These are phyloP conservation scores for Choristoneura fumiferana DNA, from an alignment of 1,140 invertebrate species.

Conservation along the genomic window DNA sequence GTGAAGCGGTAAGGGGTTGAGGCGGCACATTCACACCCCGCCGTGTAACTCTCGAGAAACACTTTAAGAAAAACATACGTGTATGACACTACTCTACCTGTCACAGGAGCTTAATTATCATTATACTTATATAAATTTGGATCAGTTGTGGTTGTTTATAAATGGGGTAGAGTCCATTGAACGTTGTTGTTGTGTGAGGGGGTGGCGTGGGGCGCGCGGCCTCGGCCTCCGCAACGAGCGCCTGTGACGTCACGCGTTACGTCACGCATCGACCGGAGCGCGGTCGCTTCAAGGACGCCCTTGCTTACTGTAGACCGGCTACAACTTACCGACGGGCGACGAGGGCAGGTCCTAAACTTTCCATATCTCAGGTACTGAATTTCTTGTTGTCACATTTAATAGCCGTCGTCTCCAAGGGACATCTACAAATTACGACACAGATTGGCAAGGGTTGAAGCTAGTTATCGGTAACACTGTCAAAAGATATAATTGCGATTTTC, in stretches of 20 bases:
- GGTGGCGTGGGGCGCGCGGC: constrained; percentile 41
- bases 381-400: neutral
- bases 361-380: neutral
- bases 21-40: neutral
- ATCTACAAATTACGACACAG: too few species aligned
- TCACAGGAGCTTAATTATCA: neutral
- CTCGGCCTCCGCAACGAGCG: constrained; percentile 56
- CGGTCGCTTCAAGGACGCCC: constrained; percentile 65
- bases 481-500: too few species aligned
- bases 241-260: constrained; percentile 69
- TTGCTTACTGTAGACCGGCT: constrained; percentile 48
- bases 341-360: constrained; percentile 30
- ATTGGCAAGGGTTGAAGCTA: too few species aligned
- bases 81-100: neutral
- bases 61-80: neutral
- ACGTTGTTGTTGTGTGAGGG: constrained; percentile 26
- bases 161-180: neutral
- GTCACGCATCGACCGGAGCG: constrained; percentile 69
- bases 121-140: neutral
- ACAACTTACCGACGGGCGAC: constrained; percentile 2
- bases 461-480: too few species aligned
- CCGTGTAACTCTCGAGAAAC: neutral
- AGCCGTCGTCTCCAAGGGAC: too few species aligned
- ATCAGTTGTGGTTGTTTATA: too few species aligned
- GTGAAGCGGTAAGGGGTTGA: constrained; percentile 34